Evolutionary conservation across 2,113 vertebrate species (phyloP), one percentile per base, ranked within the genome.

Genomic region (Chascanopsetta lugubris): DNA sequence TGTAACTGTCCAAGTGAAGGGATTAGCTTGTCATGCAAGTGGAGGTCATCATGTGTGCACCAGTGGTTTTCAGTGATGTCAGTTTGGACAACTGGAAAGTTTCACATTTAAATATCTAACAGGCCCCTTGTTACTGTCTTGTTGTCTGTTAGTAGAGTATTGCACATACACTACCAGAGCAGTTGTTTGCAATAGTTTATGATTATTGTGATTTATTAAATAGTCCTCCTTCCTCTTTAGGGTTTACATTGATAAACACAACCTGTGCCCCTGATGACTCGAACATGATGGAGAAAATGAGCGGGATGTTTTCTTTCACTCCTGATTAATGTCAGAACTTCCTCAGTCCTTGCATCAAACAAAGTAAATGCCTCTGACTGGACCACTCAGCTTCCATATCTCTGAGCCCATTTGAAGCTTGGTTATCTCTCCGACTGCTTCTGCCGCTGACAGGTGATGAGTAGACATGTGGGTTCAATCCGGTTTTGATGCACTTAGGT

Each of bases 361-460:
- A 2, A 59, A 34, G 11, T 15, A 9, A 0, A 25, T 25, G 9
- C 3, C 25, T 38, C 10, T 56, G 12, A 2, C 61, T 63, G 11
- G 11, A 32, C 8, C 22, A 2, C 25, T 43, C 22, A 8, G 13
- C 20, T 20, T 25, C 32, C 51, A 34, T 70, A 77, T 82, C 69
- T 64, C 46, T 6, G 17, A 58, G 27, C 54, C 84, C 77, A 72
- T 74, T 77, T 75, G 61, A 55, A 77, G 78, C 73, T 11, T 56
- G 6, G 0, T 12, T 86, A 80, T 89, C 88, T 83, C n/a, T 58
- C 55, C 38, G 18, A 83, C 84, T 61, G 67, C 64, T 66, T 51
- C 61, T 46, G 55, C 36, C 25, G 45, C 1, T 83, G 87, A 89
- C 83, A 88, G 69, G 26, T 38, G n/a, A 20, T 18, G 20, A 88